These are phyloP conservation scores for Myiotriccus ornatus DNA, from an alignment of 2,797 vertebrate species.

Conservation along the genomic window DNA sequence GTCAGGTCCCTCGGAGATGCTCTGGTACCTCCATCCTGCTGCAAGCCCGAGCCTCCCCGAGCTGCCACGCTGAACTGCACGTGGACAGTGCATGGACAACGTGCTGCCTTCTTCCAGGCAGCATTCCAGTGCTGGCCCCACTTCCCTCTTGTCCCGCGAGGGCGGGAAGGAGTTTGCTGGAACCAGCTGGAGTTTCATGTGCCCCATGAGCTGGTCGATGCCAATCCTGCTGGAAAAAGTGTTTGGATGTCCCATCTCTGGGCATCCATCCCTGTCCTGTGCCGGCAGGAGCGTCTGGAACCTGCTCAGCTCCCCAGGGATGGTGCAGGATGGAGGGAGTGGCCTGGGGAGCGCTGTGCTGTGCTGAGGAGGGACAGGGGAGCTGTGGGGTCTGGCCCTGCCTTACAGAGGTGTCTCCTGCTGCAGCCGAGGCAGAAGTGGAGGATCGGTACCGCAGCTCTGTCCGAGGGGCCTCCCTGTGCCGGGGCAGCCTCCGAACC, in stretches of 20 bases:
- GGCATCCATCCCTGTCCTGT: not conserved
- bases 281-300: not conserved
- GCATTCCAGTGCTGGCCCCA: not conserved
- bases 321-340: not conserved
- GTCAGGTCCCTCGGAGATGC: rapidly evolving
- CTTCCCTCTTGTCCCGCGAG: not conserved
- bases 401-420: not conserved
- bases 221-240: not conserved
- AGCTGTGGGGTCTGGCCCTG: not conserved
- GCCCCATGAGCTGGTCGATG: not conserved
- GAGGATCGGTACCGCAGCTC: conserved; percentile 77
- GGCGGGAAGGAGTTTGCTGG: not conserved
- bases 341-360: too few relatives aligned
- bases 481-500: not conserved
- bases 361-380: not conserved
- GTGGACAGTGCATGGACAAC: not conserved
- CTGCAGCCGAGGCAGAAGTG: conserved; percentile 77
- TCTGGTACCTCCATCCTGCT: not conserved
- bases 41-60: not conserved
- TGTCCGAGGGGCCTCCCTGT: not conserved
- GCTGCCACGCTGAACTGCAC: not conserved
- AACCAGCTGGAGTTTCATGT: not conserved
- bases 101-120: not conserved
- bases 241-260: not conserved
- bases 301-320: not conserved